A percentile compares a stretch with the other conserved stretches of the same genome.
These are phyloP conservation scores for Xanthorhoe designata DNA, from an alignment of 2,888 invertebrate species.

Conservation along the genomic window DNA sequence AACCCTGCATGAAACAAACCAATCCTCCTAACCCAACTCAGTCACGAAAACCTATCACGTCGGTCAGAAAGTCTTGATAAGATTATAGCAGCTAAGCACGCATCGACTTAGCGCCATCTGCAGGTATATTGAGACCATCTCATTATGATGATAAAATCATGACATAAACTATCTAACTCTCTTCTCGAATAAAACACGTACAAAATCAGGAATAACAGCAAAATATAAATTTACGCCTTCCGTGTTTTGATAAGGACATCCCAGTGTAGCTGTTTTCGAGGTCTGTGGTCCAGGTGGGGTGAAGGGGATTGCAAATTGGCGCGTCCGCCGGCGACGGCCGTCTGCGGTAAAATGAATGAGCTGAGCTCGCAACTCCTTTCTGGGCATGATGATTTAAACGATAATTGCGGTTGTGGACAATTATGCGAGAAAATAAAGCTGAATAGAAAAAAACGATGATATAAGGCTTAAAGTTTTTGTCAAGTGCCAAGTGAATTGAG, in stretches of 20 bases:
- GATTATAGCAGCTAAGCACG: no score
- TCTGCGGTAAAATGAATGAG: constrained; percentile 28
- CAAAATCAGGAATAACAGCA: background rate
- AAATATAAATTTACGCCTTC: background rate
- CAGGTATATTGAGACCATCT: no score
- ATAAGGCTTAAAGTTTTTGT: no score
- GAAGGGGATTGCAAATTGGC: constrained; percentile 49
- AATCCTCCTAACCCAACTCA: no score
- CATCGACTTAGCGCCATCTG: no score
- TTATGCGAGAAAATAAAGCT: background rate
- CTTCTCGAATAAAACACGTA: background rate
- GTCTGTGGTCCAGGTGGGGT: constrained; percentile 18
- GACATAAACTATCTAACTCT: no score
- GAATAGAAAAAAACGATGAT: background rate
- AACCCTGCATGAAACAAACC: no score
- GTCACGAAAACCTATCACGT: no score
- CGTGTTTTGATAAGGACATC: constrained; percentile 12
- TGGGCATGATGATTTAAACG: background rate
- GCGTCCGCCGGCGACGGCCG: constrained; percentile 56
- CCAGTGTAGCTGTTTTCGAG: constrained; percentile 6
- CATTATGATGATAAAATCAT: no score
- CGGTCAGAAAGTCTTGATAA: no score
- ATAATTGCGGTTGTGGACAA: background rate
- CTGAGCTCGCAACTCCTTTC: constrained; percentile 7
- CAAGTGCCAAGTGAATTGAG: no score